phyloP scores from a whole-genome alignment of 2,888 invertebrate genomes.

The Pristionchus arcanus region DNA sequence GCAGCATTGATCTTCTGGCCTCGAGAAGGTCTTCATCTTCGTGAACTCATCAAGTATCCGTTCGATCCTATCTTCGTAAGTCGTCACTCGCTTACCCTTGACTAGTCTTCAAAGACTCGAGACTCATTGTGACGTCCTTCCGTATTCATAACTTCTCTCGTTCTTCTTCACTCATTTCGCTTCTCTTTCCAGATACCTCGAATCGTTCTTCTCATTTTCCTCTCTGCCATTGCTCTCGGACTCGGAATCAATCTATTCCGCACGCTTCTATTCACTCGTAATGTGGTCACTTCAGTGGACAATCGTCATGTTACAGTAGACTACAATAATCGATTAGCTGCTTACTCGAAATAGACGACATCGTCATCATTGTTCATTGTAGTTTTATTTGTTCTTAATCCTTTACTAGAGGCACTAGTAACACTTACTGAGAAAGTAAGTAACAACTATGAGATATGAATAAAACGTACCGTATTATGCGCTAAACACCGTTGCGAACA shows the following conservation, averaged over 20 bases:
- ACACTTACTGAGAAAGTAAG: too few relatives aligned
- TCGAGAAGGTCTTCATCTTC: neutral
- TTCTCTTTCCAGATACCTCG: conserved; percentile 50
- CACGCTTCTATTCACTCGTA: conserved; percentile 22
- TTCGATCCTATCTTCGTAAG: conserved; percentile 52
- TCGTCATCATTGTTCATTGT: neutral
- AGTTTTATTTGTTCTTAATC: too few relatives aligned
- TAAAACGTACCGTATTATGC: too few relatives aligned
- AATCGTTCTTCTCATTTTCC: conserved; percentile 32
- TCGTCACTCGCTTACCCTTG: neutral
- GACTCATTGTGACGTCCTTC: conserved; percentile 47
- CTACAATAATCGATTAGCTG: conserved; percentile 48
- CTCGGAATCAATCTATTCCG: conserved; percentile 2
- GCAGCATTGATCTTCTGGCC: conserved; percentile 41
- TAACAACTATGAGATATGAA: too few relatives aligned
- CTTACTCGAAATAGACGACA: neutral
- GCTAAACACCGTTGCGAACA: too few relatives aligned
- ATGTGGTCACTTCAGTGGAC: neutral
- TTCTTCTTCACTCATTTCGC: neutral
- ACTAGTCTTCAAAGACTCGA: neutral
- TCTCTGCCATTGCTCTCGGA: neutral
- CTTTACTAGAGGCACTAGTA: too few relatives aligned
- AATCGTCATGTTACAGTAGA: conserved; percentile 18
- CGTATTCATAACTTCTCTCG: conserved; percentile 11
- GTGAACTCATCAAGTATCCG: neutral